A percentile compares a stretch with the other conserved stretches of the same genome.
Conservation (phyloP, 1,140 invertebrate species). For the Eumaeus atala region DNA sequence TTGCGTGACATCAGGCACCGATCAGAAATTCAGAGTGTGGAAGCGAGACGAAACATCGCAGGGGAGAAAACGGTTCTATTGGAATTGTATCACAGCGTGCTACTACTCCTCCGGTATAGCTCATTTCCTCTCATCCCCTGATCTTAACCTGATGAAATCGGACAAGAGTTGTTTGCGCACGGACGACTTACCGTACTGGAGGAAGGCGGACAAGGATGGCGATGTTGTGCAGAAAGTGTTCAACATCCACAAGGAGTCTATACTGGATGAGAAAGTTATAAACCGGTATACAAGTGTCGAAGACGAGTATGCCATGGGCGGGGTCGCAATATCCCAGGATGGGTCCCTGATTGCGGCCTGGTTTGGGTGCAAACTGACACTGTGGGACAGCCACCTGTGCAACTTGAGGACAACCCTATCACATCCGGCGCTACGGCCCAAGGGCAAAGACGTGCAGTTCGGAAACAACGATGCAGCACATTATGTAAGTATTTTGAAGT, state of each 20-base stretch:
- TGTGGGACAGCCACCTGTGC: slow-evolving; percentile 64
- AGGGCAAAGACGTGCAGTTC: slow-evolving; percentile 58
- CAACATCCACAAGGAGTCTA: slow-evolving; percentile 47
- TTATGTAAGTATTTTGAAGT: slow-evolving; percentile 53
- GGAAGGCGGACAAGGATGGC: slow-evolving; percentile 23
- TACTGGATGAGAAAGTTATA: slow-evolving; percentile 18
- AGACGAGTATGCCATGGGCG: slow-evolving; percentile 44
- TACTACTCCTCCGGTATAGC: slow-evolving; percentile 59
- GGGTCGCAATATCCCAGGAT: slow-evolving; percentile 63
- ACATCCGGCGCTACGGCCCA: slow-evolving; percentile 57
- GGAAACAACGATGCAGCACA: slow-evolving; percentile 65
- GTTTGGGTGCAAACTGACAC: slow-evolving; percentile 62
- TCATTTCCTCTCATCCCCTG: slow-evolving; percentile 37
- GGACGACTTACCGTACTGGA: slow-evolving; percentile 40
- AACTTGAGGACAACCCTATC: slow-evolving; percentile 54
- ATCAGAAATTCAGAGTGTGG: slow-evolving; percentile 65
- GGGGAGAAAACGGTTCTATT: slow-evolving; percentile 31
- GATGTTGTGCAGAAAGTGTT: slow-evolving; percentile 48
- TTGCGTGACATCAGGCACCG: slow-evolving; percentile 54
- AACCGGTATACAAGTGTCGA: slow-evolving; percentile 18
- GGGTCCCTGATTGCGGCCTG: slow-evolving; percentile 69
- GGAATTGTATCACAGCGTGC: slow-evolving; percentile 56
- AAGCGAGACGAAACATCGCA: slow-evolving; percentile 33
- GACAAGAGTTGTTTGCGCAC: slow-evolving; percentile 22
- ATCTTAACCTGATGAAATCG: slow-evolving; percentile 50